Percentiles rank a stretch among this genome's conserved stretches.
These are phyloP conservation scores for Anguilla japonica DNA, from an alignment of 2,113 vertebrate species.

Conservation along the genomic window DNA sequence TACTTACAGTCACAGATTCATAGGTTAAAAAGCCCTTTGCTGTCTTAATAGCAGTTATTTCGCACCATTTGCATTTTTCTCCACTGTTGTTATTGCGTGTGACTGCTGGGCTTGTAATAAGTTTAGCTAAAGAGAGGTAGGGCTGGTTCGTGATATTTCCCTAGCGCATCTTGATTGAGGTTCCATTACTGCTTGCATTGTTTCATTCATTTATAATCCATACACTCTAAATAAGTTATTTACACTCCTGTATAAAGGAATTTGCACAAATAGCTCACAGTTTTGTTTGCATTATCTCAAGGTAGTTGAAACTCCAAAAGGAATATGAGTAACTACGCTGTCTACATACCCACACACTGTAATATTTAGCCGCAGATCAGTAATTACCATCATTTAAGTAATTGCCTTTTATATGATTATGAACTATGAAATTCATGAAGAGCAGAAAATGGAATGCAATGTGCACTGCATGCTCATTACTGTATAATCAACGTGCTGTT, in stretches of 20 bases:
- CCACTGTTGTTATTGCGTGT: neutral
- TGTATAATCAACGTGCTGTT: neutral
- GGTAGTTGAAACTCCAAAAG: conserved; percentile 1
- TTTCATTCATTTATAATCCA: neutral
- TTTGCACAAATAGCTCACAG: neutral
- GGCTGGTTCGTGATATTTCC: neutral
- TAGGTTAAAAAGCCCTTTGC: neutral
- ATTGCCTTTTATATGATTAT: conserved; percentile 11
- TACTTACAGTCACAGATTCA: neutral
- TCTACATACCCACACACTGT: neutral
- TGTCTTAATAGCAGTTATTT: neutral
- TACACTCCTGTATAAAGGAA: neutral
- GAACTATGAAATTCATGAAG: conserved; percentile 9
- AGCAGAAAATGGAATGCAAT: conserved; percentile 6
- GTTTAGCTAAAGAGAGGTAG: neutral
- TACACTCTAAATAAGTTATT: conserved; percentile 6
- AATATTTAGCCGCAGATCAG: conserved; percentile 4
- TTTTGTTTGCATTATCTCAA: neutral
- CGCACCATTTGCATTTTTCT: neutral
- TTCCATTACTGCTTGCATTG: neutral
- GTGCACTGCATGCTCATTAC: conserved; percentile 2
- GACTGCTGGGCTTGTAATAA: neutral
- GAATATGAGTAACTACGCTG: conserved; percentile 2
- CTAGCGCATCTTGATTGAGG: neutral
- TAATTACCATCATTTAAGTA: conserved; percentile 9